Evolutionary conservation across 2,113 vertebrate genomes (phyloP), one percentile per base, ranked within the genome.

Genomic region (Donacobius atricapilla): DNA sequence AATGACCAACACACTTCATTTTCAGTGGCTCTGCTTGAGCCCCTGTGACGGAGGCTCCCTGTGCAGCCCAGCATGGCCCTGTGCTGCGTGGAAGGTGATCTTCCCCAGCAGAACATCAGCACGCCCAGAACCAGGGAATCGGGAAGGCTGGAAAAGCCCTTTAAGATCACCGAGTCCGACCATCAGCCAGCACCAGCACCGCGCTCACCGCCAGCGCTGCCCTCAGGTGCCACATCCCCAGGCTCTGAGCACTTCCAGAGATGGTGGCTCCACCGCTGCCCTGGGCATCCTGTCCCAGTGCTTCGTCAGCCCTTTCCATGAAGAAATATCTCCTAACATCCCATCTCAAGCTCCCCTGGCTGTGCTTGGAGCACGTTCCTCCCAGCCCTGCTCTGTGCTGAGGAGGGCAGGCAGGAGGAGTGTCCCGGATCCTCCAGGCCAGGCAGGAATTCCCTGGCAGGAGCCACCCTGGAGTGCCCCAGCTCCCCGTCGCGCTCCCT

Each of bases 141-240:
- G 56, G 9, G 11, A 11, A 5, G 40, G 70, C 0, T 42, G 54
- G 30, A 24, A 16, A 63, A 40, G 40, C 7, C 47, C 63, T 83
- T 9, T 1, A 0, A 5, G 8, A 3, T 14, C 71, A 16, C 35
- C n/a, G 1, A 13, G 11, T 1, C 10, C 60, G 9, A 2, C 10
- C 37, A 33, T 1, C 30, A 39, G 0, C 37, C 63, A 37, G 37
- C 23, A 11, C 40, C 40, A 24, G 27, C 45, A 3, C 31, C 1
- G 8, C 4, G 48, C 1, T 30, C 75, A 27, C 6, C 85, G 20
- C 24, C 51, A 35, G 9, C 3, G 15, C 10, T 9, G 25, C 5
- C 58, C 72, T 8, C 2, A 0, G 5, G 66, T 5, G 37, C 37
- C 86, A 44, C 66, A 5, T 0, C 1, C 21, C 2, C 66, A 10